Evolutionary conservation across 2,113 vertebrate genomes (phyloP), one percentile per base, ranked within the genome.

Genomic region (Xiphias gladius): DNA sequence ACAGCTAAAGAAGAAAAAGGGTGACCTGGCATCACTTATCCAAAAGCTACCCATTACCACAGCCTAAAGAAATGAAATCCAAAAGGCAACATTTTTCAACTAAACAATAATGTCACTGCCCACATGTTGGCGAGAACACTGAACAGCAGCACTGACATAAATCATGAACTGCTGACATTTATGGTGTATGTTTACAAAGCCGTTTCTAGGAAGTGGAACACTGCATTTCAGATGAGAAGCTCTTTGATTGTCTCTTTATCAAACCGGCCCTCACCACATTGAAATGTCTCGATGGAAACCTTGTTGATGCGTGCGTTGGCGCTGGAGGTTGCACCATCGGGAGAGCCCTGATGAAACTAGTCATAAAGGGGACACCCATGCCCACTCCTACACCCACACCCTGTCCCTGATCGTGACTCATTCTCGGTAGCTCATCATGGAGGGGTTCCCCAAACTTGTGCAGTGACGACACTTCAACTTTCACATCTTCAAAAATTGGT

Each of bases 281-380:
- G 67, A 89, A 85, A 91, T 73, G 79, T 87, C 85, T 87, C 59
- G 1, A 73, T 92, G 94, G 93, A 94, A 94, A 94, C 37, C 79
- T 88, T 19, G 70, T 58, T 55, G 74, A 66, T 72, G 48, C 7
- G 13, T 80, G 89, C 63, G 87, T 89, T 62, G 86, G 91, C 20
- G 87, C 73, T 32, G 75, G 62, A 86, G 88, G 88, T 72, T 69
- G 79, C 89, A 84, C 81, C 80, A 35, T 73, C 24, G 75, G 94
- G 94, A 94, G 89, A 95, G 86, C 92, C 94, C 94, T 91, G 93
- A 52, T 90, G 91, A 94, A 90, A 91, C 85, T 70, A 83, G 88
- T 94, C 93, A 90, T 85, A 79, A 66, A 90, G 93, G 94, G 94
- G 93, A 94, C 90, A 90, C 90, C 94, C 90, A 62, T 85, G 73